Evolutionary conservation across 2,888 invertebrate species (phyloP), one percentile per base, ranked within the genome.

Genomic region (Heteromyza rotundicornis): DNA sequence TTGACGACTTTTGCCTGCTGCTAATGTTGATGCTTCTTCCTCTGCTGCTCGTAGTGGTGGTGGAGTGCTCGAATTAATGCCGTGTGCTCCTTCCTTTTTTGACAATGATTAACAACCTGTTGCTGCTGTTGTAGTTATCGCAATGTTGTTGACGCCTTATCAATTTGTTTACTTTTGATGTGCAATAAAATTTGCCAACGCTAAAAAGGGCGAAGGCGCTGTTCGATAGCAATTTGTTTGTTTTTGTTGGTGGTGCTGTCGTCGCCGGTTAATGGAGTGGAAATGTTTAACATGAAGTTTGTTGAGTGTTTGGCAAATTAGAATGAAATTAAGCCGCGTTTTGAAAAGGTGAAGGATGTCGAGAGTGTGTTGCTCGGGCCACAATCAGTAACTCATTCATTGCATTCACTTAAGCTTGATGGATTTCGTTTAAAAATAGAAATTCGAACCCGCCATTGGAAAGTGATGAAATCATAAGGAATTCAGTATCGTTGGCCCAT

Each of bases 21-120:
- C 20, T 3, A 10, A n/a, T 40, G 8, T n/a, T 27, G 27, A 69
- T 70, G 69, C 66, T 14, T 19, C n/a, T n/a, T n/a, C n/a, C n/a
- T n/a, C n/a, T n/a, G n/a, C n/a, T n/a, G n/a, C n/a, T n/a, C n/a
- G n/a, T n/a, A n/a, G n/a, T n/a, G n/a, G n/a, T n/a, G n/a, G n/a
- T n/a, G n/a, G n/a, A n/a, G n/a, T n/a, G n/a, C n/a, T n/a, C n/a
- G 20, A 17, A 49, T 44, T 16, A 17, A 12, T 44, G 17, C 20
- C 49, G 49, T 49, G 20, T 19, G 17, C 14, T 23, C 10, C 12
- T 24, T 44, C 17, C 12, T 49, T 49, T 2, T 23, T 56, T 56
- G 56, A 56, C 44, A 24, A 12, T 47, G 47, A 56, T 47, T 56
- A 56, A 56, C 56, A 47, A 47, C 56, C 24, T 56, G 56, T 40